Percentiles rank a stretch among this genome's conserved stretches.
These are phyloP conservation scores for Chaunax sp. DNA, from an alignment of 2,797 vertebrate species.

Conservation along the genomic window DNA sequence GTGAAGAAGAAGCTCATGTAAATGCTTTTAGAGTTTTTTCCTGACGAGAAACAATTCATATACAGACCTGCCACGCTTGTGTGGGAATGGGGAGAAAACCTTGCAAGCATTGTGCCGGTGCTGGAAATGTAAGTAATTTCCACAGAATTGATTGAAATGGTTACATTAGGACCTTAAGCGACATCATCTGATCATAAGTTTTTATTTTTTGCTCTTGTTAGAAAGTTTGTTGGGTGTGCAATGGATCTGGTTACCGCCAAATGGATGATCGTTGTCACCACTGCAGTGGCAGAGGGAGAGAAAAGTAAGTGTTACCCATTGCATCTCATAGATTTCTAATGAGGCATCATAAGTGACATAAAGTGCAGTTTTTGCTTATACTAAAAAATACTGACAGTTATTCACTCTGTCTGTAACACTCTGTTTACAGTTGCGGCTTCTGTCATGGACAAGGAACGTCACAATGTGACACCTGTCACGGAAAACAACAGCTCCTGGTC, in stretches of 20 bases:
- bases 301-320: conserved; percentile 71
- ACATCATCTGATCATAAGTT: not conserved
- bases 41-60: conserved; percentile 28
- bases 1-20: not conserved
- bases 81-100: conserved; percentile 76
- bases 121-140: conserved; percentile 81
- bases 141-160: not conserved
- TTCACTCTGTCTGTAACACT: conserved; percentile 3
- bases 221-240: conserved; percentile 85
- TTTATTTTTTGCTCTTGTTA: conserved; percentile 40
- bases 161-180: not conserved
- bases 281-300: conserved; percentile 80
- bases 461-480: conserved; percentile 72
- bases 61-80: conserved; percentile 80
- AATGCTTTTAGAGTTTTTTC: not conserved
- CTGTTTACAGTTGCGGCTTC: conserved; percentile 70
- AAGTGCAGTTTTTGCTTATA: not conserved
- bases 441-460: conserved; percentile 75
- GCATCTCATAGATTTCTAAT: conserved; percentile 3
- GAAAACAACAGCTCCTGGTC: conserved; percentile 81
- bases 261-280: conserved; percentile 72
- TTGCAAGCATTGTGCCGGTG: conserved; percentile 79
- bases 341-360: no score
- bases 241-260: conserved; percentile 74
- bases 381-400: not conserved